Conservation (phyloP, 2,888 invertebrate genomes). For the Ormyrus thymus region DNA sequence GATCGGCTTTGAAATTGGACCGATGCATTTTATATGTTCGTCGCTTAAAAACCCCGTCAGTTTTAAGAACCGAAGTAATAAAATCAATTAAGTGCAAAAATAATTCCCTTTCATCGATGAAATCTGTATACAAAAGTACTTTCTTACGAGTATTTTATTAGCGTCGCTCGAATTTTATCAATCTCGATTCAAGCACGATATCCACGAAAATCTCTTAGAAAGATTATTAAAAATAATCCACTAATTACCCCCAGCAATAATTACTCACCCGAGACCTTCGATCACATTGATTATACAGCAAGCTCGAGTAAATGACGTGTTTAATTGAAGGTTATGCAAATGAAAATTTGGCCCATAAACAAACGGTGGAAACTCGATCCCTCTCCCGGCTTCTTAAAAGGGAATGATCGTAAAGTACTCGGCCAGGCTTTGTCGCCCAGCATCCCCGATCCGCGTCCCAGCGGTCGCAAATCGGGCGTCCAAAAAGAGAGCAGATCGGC, state of each 20-base stretch:
- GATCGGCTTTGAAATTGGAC: too few relatives aligned
- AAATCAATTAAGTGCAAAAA: too few relatives aligned
- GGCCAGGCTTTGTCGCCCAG: neutral
- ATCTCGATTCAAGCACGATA: too few relatives aligned
- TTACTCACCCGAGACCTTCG: neutral
- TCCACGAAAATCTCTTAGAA: too few relatives aligned
- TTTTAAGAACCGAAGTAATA: too few relatives aligned
- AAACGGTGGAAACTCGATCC: neutral
- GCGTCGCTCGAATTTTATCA: too few relatives aligned
- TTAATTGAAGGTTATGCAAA: slow-evolving; percentile 35
- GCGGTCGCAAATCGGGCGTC: neutral
- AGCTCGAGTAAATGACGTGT: slow-evolving; percentile 4
- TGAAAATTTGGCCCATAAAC: slow-evolving; percentile 21
- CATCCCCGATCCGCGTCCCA: neutral
- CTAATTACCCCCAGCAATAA: neutral
- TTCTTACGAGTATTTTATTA: too few relatives aligned
- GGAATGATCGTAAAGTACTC: neutral
- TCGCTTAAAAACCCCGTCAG: too few relatives aligned
- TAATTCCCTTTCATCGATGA: too few relatives aligned
- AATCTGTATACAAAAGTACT: too few relatives aligned
- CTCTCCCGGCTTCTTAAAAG: slow-evolving; percentile 12
- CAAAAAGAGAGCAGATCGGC: slow-evolving; percentile 13
- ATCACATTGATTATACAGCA: neutral
- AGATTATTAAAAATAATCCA: neutral
- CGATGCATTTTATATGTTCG: too few relatives aligned